Evolutionary conservation across 2,797 vertebrate genomes (phyloP).

Genomic region (Neostethus bicornis): DNA sequence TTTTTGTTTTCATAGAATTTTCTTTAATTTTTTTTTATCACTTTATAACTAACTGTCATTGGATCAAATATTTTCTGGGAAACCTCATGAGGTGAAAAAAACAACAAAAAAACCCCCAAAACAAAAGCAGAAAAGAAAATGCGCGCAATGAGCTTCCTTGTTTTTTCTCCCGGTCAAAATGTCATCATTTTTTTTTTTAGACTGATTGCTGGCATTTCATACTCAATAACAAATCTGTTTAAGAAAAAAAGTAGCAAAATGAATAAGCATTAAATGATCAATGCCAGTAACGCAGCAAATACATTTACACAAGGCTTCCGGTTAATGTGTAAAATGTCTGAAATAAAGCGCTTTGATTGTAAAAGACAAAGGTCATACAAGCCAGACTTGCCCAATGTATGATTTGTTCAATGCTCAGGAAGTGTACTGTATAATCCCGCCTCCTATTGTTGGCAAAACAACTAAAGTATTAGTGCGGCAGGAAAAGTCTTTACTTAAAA

Average conservation of each 20-base stretch:
- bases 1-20: too few species aligned
- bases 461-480: background rate
- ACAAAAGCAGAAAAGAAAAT: constrained; percentile 9
- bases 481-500: too few species aligned
- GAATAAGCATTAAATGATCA: background rate
- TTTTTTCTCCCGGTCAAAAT: too few species aligned
- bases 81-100: too few species aligned
- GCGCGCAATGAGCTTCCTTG: background rate
- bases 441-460: background rate
- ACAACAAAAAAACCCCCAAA: background rate
- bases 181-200: background rate
- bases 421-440: background rate
- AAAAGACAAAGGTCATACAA: constrained; percentile 23
- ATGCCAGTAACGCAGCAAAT: background rate
- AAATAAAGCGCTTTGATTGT: constrained; percentile 11
- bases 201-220: background rate
- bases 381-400: constrained; percentile 5
- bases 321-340: constrained; percentile 24
- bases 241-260: constrained; percentile 6
- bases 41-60: too few species aligned
- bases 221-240: background rate
- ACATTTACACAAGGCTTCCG: constrained; percentile 7
- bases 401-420: constrained; percentile 7
- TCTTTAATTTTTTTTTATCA: too few species aligned
- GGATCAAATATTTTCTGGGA: too few species aligned